phyloP scores from a whole-genome alignment of 2,888 invertebrate species.

The Campoletis raptor region DNA sequence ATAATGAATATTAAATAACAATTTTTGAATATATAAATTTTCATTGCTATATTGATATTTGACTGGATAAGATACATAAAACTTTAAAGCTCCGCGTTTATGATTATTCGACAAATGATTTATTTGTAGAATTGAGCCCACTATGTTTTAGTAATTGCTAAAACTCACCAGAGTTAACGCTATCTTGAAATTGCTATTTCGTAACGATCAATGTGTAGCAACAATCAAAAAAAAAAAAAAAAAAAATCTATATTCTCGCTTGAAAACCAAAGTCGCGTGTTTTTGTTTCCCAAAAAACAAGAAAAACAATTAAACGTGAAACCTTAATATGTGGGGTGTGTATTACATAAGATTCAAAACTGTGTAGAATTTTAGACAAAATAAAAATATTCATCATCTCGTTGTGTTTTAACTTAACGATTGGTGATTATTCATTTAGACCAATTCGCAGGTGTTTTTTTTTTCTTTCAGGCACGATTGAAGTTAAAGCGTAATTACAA shows the following conservation, averaged over 20 bases:
- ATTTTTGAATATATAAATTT: slow-evolving; percentile 64
- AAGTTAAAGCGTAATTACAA: not conserved
- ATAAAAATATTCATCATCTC: slow-evolving; percentile 62
- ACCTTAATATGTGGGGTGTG: slow-evolving; percentile 41
- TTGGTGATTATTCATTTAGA: slow-evolving; percentile 37
- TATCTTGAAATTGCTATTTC: slow-evolving; percentile 41
- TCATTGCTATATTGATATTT: slow-evolving; percentile 54
- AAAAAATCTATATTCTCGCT: slow-evolving; percentile 32
- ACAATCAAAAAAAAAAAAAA: slow-evolving; percentile 26
- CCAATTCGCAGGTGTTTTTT: slow-evolving; percentile 3
- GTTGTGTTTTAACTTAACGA: slow-evolving; percentile 47
- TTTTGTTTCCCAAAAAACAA: slow-evolving; percentile 19
- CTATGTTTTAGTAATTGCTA: slow-evolving; percentile 32
- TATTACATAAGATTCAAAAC: slow-evolving; percentile 53
- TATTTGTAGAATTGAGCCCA: slow-evolving; percentile 37
- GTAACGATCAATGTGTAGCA: slow-evolving; percentile 60
- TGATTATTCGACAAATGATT: slow-evolving; percentile 25
- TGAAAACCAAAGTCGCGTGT: slow-evolving; percentile 52
- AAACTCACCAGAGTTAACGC: slow-evolving; percentile 36
- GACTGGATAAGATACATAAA: slow-evolving; percentile 48
- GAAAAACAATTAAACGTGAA: slow-evolving; percentile 12
- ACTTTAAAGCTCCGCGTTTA: slow-evolving; percentile 50
- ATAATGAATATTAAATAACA: slow-evolving; percentile 63
- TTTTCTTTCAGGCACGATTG: slow-evolving; percentile 35
- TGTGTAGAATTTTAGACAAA: slow-evolving; percentile 55